phyloP scores from a whole-genome alignment of 2,113 vertebrate genomes.

The Emydocephalus ijimae region DNA sequence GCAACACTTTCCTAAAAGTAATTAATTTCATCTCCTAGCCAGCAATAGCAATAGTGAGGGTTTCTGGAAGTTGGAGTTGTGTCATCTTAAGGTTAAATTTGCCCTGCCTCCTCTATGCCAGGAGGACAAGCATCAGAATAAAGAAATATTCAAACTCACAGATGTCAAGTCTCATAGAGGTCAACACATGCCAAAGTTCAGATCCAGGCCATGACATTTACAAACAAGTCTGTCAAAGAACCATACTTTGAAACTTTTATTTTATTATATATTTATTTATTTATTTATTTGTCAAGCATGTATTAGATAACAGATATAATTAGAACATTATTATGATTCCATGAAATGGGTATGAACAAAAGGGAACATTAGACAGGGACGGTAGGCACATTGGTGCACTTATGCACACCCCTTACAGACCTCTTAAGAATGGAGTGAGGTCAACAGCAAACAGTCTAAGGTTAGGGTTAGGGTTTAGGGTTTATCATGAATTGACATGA shows the following conservation, averaged over 20 bases:
- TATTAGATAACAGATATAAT: too few relatives aligned
- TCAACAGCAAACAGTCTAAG: too few relatives aligned
- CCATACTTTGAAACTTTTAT: background rate
- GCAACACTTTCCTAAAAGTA: background rate
- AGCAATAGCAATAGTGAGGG: background rate
- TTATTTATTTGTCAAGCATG: too few relatives aligned
- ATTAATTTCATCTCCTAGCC: background rate
- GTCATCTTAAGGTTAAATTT: background rate
- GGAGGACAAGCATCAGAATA: background rate
- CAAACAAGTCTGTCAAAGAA: background rate
- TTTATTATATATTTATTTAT: too few relatives aligned
- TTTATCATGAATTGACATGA: too few relatives aligned
- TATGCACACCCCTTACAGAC: too few relatives aligned
- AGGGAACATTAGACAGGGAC: too few relatives aligned
- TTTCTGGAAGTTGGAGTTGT: background rate
- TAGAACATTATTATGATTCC: too few relatives aligned
- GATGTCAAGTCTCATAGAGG: background rate
- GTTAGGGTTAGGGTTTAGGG: too few relatives aligned
- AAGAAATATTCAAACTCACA: background rate
- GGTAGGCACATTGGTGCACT: too few relatives aligned
- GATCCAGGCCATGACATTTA: background rate
- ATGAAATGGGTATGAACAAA: too few relatives aligned
- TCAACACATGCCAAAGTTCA: background rate
- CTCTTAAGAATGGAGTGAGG: too few relatives aligned
- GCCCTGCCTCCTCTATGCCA: background rate